A percentile compares a stretch with the other conserved stretches of the same genome.
These are phyloP conservation scores for Corynorhinus townsendii DNA, from an alignment of 2,113 vertebrate genomes.

Conservation along the genomic window DNA sequence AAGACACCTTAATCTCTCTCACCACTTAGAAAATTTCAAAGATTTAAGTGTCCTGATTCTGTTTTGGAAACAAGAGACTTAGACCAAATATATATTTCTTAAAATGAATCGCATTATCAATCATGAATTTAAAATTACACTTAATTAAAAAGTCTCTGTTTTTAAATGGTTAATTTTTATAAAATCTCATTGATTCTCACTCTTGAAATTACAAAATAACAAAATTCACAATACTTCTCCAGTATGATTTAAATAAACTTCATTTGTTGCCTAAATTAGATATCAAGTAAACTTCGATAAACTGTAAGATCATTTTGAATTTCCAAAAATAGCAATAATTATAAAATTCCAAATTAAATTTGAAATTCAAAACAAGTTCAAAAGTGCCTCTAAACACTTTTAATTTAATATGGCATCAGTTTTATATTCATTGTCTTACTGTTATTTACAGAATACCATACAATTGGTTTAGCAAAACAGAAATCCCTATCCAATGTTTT, in stretches of 20 bases:
- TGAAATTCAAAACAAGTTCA: conserved; percentile 57
- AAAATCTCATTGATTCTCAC: neutral
- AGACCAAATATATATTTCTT: neutral
- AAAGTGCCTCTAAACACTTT: conserved; percentile 54
- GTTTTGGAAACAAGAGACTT: neutral
- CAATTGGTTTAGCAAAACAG: conserved; percentile 8
- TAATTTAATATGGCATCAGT: conserved; percentile 62
- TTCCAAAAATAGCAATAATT: conserved; percentile 53
- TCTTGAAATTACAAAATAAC: neutral
- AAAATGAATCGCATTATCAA: neutral
- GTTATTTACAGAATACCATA: conserved; percentile 54
- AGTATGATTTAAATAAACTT: neutral
- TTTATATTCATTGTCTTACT: conserved; percentile 51
- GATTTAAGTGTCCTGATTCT: neutral
- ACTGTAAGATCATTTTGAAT: conserved; percentile 41
- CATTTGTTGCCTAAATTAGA: conserved; percentile 24
- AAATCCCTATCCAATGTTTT: conserved; percentile 19
- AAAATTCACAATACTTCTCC: conserved; percentile 2
- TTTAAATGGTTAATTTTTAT: conserved; percentile 27
- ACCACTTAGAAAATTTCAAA: neutral
- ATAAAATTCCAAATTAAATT: conserved; percentile 70
- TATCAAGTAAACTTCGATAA: conserved; percentile 38
- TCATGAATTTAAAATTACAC: conserved; percentile 30
- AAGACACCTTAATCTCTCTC: neutral
- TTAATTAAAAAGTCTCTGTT: conserved; percentile 41